Conservation (phyloP, 2,888 invertebrate genomes). For the Hedya salicella region DNA sequence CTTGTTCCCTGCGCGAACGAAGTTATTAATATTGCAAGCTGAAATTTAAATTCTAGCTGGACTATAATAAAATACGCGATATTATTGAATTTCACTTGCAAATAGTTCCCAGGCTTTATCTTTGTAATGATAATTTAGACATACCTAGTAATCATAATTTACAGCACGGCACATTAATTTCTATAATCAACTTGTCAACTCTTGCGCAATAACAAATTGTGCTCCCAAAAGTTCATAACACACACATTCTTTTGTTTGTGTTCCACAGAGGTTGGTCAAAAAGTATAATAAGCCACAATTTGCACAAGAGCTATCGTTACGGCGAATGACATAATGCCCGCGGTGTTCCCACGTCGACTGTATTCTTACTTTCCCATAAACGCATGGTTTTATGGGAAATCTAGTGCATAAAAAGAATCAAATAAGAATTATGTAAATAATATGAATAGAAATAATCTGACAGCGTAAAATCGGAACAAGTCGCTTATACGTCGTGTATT, state of each 20-base stretch:
- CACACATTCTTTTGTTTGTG: conserved; percentile 18
- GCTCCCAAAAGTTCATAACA: conserved; percentile 19
- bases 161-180: conserved; percentile 19
- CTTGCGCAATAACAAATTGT: conserved; percentile 24
- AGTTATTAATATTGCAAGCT: too few species aligned
- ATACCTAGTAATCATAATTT: conserved; percentile 22
- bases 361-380: conserved; percentile 36
- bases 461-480: too few species aligned
- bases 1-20: too few species aligned
- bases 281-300: conserved; percentile 40
- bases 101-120: conserved; percentile 4
- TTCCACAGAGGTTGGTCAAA: conserved; percentile 25
- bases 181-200: conserved; percentile 36
- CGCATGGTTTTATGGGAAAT: conserved; percentile 30
- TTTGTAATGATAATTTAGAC: conserved; percentile 16
- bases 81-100: background rate
- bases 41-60: too few species aligned
- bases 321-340: conserved; percentile 40
- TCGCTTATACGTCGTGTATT: too few species aligned
- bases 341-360: conserved; percentile 33
- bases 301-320: conserved; percentile 35
- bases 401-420: conserved; percentile 21
- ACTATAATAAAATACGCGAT: background rate
- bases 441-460: conserved; percentile 14
- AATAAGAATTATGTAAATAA: conserved; percentile 24